phyloP scores from a whole-genome alignment of 2,113 vertebrate genomes.

The Solenodon paradoxus region DNA sequence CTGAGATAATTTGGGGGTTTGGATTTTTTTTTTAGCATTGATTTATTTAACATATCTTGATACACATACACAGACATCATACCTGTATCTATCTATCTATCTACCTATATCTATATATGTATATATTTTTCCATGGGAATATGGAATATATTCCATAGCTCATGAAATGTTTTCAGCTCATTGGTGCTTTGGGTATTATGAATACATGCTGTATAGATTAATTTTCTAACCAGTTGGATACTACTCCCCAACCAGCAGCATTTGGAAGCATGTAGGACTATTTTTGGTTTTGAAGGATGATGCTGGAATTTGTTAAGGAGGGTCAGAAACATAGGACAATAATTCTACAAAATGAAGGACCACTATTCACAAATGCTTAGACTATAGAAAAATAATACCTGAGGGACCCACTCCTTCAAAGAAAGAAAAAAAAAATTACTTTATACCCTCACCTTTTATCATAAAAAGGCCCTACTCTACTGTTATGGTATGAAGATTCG shows the following conservation, averaged over 20 bases:
- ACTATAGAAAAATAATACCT: not conserved
- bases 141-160: not conserved
- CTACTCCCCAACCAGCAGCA: not conserved
- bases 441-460: not conserved
- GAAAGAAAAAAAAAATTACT: not conserved
- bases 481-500: not conserved
- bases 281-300: not conserved
- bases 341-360: not conserved
- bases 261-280: not conserved
- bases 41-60: too few relatives aligned
- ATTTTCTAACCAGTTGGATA: not conserved
- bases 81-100: too few relatives aligned
- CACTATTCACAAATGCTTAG: not conserved
- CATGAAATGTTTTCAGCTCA: not conserved
- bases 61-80: too few relatives aligned
- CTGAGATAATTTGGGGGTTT: too few relatives aligned
- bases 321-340: not conserved
- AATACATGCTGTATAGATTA: not conserved
- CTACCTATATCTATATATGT: too few relatives aligned
- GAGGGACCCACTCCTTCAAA: not conserved
- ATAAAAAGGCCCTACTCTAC: not conserved
- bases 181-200: not conserved
- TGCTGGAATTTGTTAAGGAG: not conserved
- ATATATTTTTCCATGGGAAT: not conserved
- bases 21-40: not conserved